A percentile compares a stretch with the other conserved stretches of the same genome.
These are phyloP conservation scores for Zonitis immaculata DNA, from an alignment of 2,888 invertebrate genomes.

Conservation along the genomic window DNA sequence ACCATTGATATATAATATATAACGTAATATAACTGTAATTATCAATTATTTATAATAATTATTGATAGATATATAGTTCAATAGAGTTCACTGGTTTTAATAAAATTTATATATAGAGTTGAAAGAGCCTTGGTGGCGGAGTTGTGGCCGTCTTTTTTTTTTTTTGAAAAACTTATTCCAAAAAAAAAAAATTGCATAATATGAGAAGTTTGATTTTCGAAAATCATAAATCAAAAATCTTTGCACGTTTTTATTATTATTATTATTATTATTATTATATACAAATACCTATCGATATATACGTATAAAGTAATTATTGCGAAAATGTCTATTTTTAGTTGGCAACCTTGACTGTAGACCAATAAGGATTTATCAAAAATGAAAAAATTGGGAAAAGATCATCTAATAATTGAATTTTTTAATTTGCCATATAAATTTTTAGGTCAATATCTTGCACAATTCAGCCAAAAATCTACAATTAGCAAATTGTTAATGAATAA, in stretches of 20 bases:
- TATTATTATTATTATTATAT: neutral
- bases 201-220: too few species aligned
- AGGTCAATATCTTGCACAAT: slow-evolving; percentile 5
- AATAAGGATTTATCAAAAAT: neutral
- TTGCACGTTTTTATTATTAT: neutral
- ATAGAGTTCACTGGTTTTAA: slow-evolving; percentile 21
- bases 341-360: neutral
- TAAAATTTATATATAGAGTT: slow-evolving; percentile 17
- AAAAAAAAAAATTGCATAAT: too few species aligned
- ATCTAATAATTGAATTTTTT: too few species aligned
- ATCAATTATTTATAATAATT: slow-evolving; percentile 9
- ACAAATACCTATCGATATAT: neutral
- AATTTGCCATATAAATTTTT: too few species aligned
- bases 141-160: neutral
- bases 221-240: neutral
- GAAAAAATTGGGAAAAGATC: too few species aligned
- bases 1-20: too few species aligned
- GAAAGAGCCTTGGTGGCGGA: slow-evolving; percentile 15
- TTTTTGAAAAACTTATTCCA: neutral
- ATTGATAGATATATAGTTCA: slow-evolving; percentile 15
- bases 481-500: too few species aligned
- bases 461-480: neutral
- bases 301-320: neutral
- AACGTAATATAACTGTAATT: neutral
- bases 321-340: neutral